These are phyloP conservation scores for Urechis unicinctus DNA, from an alignment of 2,888 invertebrate species.

Conservation along the genomic window DNA sequence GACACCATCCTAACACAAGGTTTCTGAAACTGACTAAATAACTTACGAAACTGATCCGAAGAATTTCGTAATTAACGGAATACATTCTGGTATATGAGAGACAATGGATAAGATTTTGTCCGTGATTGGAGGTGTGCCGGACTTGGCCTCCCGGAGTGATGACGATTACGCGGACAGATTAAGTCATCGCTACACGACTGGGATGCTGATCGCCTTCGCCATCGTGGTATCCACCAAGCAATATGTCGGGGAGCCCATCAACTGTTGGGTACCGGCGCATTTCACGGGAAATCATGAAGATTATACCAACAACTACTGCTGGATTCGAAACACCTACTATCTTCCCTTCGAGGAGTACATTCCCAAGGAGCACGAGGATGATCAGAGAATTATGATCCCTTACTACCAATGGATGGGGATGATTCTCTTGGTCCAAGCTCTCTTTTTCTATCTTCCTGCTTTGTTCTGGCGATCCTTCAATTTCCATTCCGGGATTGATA, in stretches of 20 bases:
- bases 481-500: conserved; percentile 15
- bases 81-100: no score
- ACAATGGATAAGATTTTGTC: conserved; percentile 14
- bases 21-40: no score
- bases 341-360: conserved; percentile 15
- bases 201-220: conserved; percentile 14
- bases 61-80: no score
- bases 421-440: conserved; percentile 40
- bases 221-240: conserved; percentile 9
- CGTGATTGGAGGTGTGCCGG: conserved; percentile 5
- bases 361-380: conserved; percentile 7
- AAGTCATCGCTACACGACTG: conserved; percentile 9
- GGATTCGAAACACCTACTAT: conserved; percentile 20
- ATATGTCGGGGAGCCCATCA: conserved; percentile 16
- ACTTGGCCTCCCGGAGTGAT: conserved; percentile 9
- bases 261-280: conserved; percentile 20
- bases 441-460: conserved; percentile 42
- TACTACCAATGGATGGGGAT: conserved; percentile 34
- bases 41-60: no score
- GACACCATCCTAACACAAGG: no score
- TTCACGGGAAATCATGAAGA: conserved; percentile 19
- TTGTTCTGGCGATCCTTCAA: conserved; percentile 3
- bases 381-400: conserved; percentile 11
- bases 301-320: conserved; percentile 20
- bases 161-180: conserved; percentile 14